These are phyloP conservation scores for Drosophila pseudotakahashii DNA, from an alignment of 2,888 invertebrate species.

Conservation along the genomic window DNA sequence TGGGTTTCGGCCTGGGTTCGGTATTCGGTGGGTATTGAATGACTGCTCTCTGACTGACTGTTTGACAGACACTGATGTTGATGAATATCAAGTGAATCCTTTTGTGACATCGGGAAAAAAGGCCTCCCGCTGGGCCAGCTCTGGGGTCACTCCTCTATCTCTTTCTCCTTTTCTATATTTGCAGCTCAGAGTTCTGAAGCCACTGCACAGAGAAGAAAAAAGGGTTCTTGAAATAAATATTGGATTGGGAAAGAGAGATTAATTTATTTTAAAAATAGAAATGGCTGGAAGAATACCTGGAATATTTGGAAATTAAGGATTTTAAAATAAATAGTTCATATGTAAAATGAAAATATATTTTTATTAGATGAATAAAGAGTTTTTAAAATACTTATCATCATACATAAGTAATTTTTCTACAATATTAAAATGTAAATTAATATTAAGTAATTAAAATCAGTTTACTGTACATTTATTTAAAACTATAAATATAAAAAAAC, in stretches of 20 bases:
- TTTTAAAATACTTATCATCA: no score
- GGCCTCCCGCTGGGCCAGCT: conserved; percentile 74
- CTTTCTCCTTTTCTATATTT: conserved; percentile 12
- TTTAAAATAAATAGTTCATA: no score
- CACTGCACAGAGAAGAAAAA: not conserved
- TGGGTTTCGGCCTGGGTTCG: conserved; percentile 20
- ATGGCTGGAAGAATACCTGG: no score
- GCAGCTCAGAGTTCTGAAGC: conserved; percentile 16
- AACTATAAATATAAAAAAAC: no score
- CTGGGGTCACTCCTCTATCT: conserved; percentile 37
- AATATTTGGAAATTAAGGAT: no score
- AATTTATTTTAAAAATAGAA: not conserved
- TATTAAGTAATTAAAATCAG: no score
- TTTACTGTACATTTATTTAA: no score
- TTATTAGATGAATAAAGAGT: no score
- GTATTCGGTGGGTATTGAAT: conserved; percentile 57
- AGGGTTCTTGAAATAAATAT: not conserved
- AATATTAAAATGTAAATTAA: no score
- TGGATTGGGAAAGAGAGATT: no score
- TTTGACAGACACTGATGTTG: conserved; percentile 83
- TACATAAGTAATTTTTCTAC: no score
- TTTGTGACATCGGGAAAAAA: conserved; percentile 81
- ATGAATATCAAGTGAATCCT: conserved; percentile 84
- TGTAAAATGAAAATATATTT: no score
- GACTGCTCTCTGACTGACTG: conserved; percentile 67